Percentiles rank a stretch among this genome's conserved stretches.
Conservation (phyloP, 2,888 invertebrate species). For the Oeneis ivallda region DNA sequence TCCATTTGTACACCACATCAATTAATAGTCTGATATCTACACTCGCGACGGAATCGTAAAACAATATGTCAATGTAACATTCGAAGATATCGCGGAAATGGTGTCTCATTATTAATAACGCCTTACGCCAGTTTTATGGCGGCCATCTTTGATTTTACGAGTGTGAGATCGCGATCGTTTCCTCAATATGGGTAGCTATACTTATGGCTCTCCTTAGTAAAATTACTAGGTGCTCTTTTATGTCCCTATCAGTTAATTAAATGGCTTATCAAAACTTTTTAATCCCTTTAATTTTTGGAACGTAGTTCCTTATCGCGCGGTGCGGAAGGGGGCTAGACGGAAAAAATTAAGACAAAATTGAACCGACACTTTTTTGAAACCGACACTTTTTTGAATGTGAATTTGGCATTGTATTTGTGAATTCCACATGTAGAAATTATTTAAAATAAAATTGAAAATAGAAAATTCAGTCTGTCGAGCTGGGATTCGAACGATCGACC, state of each 20-base stretch:
- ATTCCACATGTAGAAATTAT: too few relatives aligned
- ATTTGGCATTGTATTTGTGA: too few relatives aligned
- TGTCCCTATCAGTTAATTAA: neutral
- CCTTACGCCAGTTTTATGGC: slow-evolving; percentile 52
- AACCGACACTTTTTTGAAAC: too few relatives aligned
- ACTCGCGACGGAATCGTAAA: slow-evolving; percentile 36
- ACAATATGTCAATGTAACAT: slow-evolving; percentile 37
- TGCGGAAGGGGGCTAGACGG: too few relatives aligned
- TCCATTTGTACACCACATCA: slow-evolving; percentile 35
- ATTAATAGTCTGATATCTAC: slow-evolving; percentile 37
- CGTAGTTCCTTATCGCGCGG: too few relatives aligned
- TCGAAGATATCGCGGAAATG: slow-evolving; percentile 38
- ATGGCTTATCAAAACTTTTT: neutral
- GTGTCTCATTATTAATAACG: slow-evolving; percentile 57
- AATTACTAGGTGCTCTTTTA: slow-evolving; percentile 5
- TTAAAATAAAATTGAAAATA: too few relatives aligned
- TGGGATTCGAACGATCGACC: too few relatives aligned
- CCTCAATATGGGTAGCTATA: slow-evolving; percentile 46
- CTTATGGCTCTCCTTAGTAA: slow-evolving; percentile 5
- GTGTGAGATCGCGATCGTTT: slow-evolving; percentile 48
- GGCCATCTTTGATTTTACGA: slow-evolving; percentile 32
- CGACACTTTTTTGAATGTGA: too few relatives aligned
- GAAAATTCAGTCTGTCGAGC: too few relatives aligned
- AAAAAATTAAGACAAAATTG: too few relatives aligned
- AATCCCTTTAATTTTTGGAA: too few relatives aligned